Percentiles rank a stretch among this genome's conserved stretches.
Conservation (phyloP, 2,888 invertebrate species). For the Drosophila neutralis region DNA sequence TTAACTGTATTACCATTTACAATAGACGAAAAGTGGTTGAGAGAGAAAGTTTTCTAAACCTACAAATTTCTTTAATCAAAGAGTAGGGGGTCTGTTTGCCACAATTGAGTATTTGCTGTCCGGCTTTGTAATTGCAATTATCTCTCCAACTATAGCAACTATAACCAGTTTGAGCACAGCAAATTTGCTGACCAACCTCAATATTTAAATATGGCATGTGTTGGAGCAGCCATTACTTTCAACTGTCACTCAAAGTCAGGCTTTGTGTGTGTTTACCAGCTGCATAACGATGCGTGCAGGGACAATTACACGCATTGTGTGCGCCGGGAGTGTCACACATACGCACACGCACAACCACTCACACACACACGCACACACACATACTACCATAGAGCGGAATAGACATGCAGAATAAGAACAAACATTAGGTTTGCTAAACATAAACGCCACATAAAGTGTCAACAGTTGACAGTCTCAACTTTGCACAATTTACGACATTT, state of each 20-base stretch:
- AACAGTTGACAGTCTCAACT: conserved; percentile 69
- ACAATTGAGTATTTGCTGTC: conserved; percentile 4
- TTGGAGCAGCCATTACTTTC: conserved; percentile 41
- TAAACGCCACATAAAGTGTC: conserved; percentile 68
- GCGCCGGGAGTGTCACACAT: conserved; percentile 28
- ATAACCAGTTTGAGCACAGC: not conserved
- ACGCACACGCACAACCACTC: not conserved
- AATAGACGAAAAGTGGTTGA: not conserved
- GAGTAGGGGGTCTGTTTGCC: not conserved
- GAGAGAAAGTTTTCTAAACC: not conserved
- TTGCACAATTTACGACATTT: conserved; percentile 63
- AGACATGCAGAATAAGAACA: conserved; percentile 30
- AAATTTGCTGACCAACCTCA: conserved; percentile 14
- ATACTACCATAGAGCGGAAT: not conserved
- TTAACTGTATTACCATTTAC: not conserved
- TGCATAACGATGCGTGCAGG: conserved; percentile 49
- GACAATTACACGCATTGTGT: conserved; percentile 60
- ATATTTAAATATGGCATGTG: conserved; percentile 22
- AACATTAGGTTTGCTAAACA: conserved; percentile 64
- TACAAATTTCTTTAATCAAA: not conserved
- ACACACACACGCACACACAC: not conserved
- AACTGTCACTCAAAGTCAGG: conserved; percentile 55
- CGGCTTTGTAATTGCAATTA: conserved; percentile 2
- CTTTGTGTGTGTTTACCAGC: conserved; percentile 19
- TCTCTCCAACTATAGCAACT: not conserved